Base-by-base conservation (phyloP, 2,113 vertebrate species). In the Athene noctua region DNA sequence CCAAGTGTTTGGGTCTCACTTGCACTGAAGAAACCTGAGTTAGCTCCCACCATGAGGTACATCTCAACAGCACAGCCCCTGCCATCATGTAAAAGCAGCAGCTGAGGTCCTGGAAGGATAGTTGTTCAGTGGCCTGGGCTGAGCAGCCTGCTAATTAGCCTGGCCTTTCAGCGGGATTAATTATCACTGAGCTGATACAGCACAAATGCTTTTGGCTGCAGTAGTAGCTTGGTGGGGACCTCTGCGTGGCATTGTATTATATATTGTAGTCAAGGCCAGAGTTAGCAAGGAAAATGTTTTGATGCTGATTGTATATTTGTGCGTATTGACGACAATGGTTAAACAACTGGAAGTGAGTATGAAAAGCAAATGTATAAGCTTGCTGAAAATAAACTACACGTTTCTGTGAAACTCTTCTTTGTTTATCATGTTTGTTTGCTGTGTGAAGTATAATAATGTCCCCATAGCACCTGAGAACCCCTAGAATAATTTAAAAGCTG, bases 401-500 rank as follows among this genome's bases (percentile, higher is more conserved):
- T 30, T 30, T 75, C 57, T 46, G 13, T 36, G 62, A 70, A 86
- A 63, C 52, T 38, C 38, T 22, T 89, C 19, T 54, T 63, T 11
- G 11, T 71, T 92, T 70, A 78, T 13, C 20, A 80, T 46, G 34
- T 16, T 16, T 67, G 32, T 96, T 90, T 96, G 88, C 79, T 51
- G 47, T 78, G 23, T 62, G 80, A 84, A 66, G 67, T 94, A 82
- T 82, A 96, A 93, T 72, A 95, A 90, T 47, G 38, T 55, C 36
- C 91, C 86, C 59, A 71, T 38, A 94, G 38, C 15, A 70, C 15
- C 13, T 57, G 47, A 59, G 84, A 94, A 58, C n/a, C n/a, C 65
- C 80, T 75, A 88, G 77, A 80, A 77, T 49, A 10, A 62, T 92
- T 96, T 58, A 51, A 94, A 95, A 93, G 25, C 29, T 86, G 54